A percentile compares a stretch with the other conserved stretches of the same genome.
These are phyloP conservation scores for Ecliptopera silaceata DNA, from an alignment of 2,888 invertebrate species.

Conservation along the genomic window DNA sequence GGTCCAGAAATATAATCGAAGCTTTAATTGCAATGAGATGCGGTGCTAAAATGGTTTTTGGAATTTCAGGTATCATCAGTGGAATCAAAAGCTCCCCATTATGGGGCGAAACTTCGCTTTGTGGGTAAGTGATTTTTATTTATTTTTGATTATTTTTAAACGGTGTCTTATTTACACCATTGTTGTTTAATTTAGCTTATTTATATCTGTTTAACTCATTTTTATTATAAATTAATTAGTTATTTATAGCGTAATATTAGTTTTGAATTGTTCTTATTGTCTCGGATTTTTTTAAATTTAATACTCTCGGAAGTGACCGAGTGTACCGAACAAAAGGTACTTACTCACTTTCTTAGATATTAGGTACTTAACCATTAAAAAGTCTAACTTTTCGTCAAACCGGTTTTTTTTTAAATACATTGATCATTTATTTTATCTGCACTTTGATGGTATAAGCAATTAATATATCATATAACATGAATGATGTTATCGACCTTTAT, in stretches of 20 bases:
- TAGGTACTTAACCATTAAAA: too few species aligned
- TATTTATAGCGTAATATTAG: too few species aligned
- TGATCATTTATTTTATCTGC: constrained; percentile 12
- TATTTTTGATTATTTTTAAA: not conserved
- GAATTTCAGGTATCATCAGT: constrained; percentile 49
- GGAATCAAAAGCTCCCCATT: constrained; percentile 57
- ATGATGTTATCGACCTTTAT: constrained; percentile 30
- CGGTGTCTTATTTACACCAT: not conserved
- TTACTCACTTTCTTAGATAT: too few species aligned
- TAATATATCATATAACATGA: constrained; percentile 11
- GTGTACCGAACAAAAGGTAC: too few species aligned
- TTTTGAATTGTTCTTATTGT: too few species aligned
- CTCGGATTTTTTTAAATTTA: too few species aligned
- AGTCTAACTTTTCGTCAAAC: too few species aligned
- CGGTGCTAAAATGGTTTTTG: constrained; percentile 21
- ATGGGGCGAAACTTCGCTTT: constrained; percentile 65
- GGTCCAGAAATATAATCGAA: not conserved
- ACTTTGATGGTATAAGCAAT: constrained; percentile 18
- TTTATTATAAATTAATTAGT: too few species aligned
- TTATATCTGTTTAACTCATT: too few species aligned
- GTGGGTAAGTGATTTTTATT: constrained; percentile 59
- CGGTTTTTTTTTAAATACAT: not conserved
- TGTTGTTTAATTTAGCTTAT: too few species aligned
- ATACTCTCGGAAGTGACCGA: too few species aligned
- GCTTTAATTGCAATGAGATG: not conserved